Base-by-base conservation (phyloP, 2,113 vertebrate species). In the Osmerus eperlanus region DNA sequence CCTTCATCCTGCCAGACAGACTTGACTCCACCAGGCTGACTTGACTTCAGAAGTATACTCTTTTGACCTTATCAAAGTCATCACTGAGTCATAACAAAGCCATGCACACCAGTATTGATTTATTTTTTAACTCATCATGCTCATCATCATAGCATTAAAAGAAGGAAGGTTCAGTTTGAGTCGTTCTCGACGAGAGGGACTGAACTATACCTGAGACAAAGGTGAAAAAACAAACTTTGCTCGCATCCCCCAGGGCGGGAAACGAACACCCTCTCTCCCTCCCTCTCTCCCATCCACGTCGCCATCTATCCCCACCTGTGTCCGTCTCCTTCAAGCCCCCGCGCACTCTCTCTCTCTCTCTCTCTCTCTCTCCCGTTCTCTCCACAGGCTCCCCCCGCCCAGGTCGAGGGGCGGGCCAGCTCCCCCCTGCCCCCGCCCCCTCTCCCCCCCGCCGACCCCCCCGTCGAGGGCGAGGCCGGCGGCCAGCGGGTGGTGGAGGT, bases 401-500 rank as follows among this genome's bases (percentile, higher is more conserved):
- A 81, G 87, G 93, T 87, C 84, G 93, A 92, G 86, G 87, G 93
- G 89, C 92, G 95, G 90, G 91, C 90, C 91, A 90, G 84, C 83
- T 87, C 92, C 80, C 91, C 89, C 83, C 90, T 66, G 19, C 19
- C 18, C 3, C 16, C 59, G 25, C 29, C 11, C 58, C 32, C 28
- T 62, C 51, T 8, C 58, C 52, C 28, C 54, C 6, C 25, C 23
- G 13, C 81, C 84, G 79, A 84, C 90, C 92, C 89, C 89, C 85
- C 93, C 86, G 91, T 82, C 72, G 93, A 95, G 93, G 94, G 88
- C 79, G 93, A 90, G 88, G 87, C 89, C 91, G 85, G 90, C 78
- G 90, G 89, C 81, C 95, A 96, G 89, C 94, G 87, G 89, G 94
- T 93, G 80, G 91, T 97, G 86, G 95, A 99, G 92, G 95, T 98